Conservation (phyloP, 1,140 invertebrate species). For the Hyphantria cunea region DNA sequence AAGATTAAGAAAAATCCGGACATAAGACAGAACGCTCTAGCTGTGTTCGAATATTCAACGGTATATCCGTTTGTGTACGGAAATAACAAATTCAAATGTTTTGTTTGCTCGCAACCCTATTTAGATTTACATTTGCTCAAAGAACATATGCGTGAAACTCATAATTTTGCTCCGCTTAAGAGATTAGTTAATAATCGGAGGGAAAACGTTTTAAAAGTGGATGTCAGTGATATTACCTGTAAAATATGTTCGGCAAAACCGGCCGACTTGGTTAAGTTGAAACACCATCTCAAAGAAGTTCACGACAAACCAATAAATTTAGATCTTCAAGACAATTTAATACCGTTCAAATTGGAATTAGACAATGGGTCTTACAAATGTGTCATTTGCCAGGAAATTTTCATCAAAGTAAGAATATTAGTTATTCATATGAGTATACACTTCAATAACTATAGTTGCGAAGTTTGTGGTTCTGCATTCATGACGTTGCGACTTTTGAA, state of each 20-base stretch:
- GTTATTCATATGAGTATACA: slow-evolving; percentile 76
- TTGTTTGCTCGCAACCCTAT: slow-evolving; percentile 64
- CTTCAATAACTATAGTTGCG: slow-evolving; percentile 76
- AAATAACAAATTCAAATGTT: slow-evolving; percentile 74
- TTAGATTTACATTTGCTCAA: slow-evolving; percentile 55
- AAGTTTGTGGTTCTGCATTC: slow-evolving; percentile 81
- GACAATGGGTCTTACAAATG: slow-evolving; percentile 67
- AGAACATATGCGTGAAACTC: slow-evolving; percentile 58
- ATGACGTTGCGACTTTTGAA: slow-evolving; percentile 81
- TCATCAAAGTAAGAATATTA: slow-evolving; percentile 75
- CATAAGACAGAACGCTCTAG: slow-evolving; percentile 61
- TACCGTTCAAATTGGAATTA: slow-evolving; percentile 65
- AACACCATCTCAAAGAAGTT: slow-evolving; percentile 58
- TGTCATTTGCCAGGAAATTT: slow-evolving; percentile 82
- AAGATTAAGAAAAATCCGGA: slow-evolving; percentile 45
- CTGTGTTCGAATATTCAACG: slow-evolving; percentile 67
- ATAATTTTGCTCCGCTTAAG: slow-evolving; percentile 60
- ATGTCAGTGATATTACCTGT: slow-evolving; percentile 59
- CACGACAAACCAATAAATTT: slow-evolving; percentile 65
- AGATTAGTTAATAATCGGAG: slow-evolving; percentile 63
- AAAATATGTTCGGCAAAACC: slow-evolving; percentile 55
- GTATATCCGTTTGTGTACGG: slow-evolving; percentile 70
- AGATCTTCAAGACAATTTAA: slow-evolving; percentile 66
- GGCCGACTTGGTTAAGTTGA: slow-evolving; percentile 51
- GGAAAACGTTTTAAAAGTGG: slow-evolving; percentile 69